Percentiles rank a stretch among this genome's conserved stretches.
Conservation (phyloP, 64 coral and sea anemone genomes). For the Porites lutea region DNA sequence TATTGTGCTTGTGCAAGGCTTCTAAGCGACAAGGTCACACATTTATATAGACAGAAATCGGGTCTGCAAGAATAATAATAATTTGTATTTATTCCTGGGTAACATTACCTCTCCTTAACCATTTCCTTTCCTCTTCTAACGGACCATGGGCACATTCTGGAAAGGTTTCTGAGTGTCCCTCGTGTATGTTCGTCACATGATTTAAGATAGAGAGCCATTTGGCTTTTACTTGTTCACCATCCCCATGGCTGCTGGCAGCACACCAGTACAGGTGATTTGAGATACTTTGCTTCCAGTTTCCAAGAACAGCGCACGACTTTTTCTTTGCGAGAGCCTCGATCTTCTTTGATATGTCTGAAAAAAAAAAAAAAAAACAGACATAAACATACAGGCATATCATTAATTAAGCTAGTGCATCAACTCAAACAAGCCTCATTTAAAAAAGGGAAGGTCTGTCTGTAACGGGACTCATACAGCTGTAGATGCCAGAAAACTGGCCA, state of each 20-base stretch:
- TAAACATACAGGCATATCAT: not conserved
- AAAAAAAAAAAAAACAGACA: not conserved
- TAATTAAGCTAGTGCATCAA: too few relatives aligned
- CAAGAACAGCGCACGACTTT: conserved; percentile 42
- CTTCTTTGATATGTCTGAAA: conserved; percentile 49
- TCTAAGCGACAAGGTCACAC: not conserved
- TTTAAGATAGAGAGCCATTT: conserved; percentile 58
- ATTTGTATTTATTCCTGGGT: not conserved
- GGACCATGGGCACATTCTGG: conserved; percentile 28
- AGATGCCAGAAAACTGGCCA: too few relatives aligned
- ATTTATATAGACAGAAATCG: too few relatives aligned
- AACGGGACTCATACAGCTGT: too few relatives aligned
- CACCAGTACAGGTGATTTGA: conserved; percentile 76
- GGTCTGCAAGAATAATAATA: too few relatives aligned
- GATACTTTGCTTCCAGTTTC: conserved; percentile 60
- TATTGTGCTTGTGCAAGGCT: too few relatives aligned
- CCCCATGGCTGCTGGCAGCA: conserved; percentile 33
- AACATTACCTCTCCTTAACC: conserved; percentile 45
- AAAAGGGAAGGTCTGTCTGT: too few relatives aligned
- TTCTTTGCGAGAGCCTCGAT: conserved; percentile 57
- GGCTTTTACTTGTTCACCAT: conserved; percentile 25
- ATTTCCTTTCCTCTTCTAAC: conserved; percentile 42
- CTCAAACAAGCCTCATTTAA: too few relatives aligned
- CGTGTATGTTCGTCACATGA: conserved; percentile 22
- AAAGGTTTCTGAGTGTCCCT: not conserved